Evolutionary conservation across 1,140 invertebrate genomes (phyloP).

Genomic region (Chrysopa pallens): DNA sequence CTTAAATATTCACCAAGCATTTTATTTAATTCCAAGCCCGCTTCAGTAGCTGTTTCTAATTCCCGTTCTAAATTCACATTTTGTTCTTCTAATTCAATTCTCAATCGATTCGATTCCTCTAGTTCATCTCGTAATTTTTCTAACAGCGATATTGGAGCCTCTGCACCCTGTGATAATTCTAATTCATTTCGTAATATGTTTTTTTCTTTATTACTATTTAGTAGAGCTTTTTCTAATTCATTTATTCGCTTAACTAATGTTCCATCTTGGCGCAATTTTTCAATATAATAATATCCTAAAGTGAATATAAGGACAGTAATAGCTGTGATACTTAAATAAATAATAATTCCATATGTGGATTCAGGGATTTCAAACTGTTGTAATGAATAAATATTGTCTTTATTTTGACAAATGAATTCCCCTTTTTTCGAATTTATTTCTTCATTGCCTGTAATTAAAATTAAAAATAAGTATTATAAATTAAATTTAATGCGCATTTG

Average conservation of each 20-base stretch:
- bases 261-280: constrained; percentile 45
- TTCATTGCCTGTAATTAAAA: not conserved
- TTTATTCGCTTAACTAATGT: constrained; percentile 38
- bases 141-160: too few species aligned
- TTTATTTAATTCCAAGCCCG: constrained; percentile 40
- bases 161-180: constrained; percentile 26
- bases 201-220: constrained; percentile 38
- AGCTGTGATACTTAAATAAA: constrained; percentile 33
- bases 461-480: too few species aligned
- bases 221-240: constrained; percentile 34
- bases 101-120: constrained; percentile 18
- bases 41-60: constrained; percentile 41
- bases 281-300: constrained; percentile 58
- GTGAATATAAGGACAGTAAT: constrained; percentile 47
- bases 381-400: not conserved
- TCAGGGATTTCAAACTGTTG: constrained; percentile 10
- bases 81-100: constrained; percentile 30
- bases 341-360: constrained; percentile 24
- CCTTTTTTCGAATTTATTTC: constrained; percentile 1
- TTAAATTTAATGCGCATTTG: too few species aligned
- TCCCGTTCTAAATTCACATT: constrained; percentile 38
- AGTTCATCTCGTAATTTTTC: constrained; percentile 40
- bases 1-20: constrained; percentile 43
- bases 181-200: constrained; percentile 42
- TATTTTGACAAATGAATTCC: constrained; percentile 1